phyloP scores from a whole-genome alignment of 2,113 vertebrate genomes.

The Ancistrus triradiatus region DNA sequence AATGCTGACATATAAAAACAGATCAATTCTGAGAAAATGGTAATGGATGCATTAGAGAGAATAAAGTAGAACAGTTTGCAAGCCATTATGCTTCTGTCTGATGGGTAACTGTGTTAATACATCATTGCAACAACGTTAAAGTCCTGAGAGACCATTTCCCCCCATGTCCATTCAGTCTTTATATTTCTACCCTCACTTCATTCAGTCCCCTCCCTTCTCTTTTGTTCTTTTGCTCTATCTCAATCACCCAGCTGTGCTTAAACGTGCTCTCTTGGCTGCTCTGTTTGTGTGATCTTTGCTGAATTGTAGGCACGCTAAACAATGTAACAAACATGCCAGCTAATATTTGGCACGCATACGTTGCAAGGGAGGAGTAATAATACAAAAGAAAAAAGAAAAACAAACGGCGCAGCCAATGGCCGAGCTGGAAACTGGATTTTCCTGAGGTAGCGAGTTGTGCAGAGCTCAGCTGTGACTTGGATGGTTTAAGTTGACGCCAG shows the following conservation, averaged over 20 bases:
- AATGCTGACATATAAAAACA: background rate
- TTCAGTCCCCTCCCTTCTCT: constrained; percentile 14
- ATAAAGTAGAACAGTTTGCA: no score
- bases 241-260: constrained; percentile 33
- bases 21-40: no score
- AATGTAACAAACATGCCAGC: constrained; percentile 44
- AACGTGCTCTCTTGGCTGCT: constrained; percentile 27
- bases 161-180: no score
- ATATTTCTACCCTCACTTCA: constrained; percentile 16
- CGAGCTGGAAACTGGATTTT: constrained; percentile 49
- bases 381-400: constrained; percentile 3
- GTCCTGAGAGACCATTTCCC: no score
- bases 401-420: constrained; percentile 45
- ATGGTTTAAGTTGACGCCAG: constrained; percentile 47
- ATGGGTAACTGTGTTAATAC: no score
- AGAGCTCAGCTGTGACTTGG: constrained; percentile 46
- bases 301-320: constrained; percentile 43
- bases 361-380: constrained; percentile 9
- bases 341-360: constrained; percentile 49
- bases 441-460: constrained; percentile 36
- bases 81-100: no score
- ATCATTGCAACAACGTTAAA: no score
- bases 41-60: no score
- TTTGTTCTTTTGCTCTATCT: constrained; percentile 36
- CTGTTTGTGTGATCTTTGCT: constrained; percentile 42